Evolutionary conservation across 2,888 invertebrate species (phyloP), one percentile per base, ranked within the genome.

Genomic region (Parnassius orleans): DNA sequence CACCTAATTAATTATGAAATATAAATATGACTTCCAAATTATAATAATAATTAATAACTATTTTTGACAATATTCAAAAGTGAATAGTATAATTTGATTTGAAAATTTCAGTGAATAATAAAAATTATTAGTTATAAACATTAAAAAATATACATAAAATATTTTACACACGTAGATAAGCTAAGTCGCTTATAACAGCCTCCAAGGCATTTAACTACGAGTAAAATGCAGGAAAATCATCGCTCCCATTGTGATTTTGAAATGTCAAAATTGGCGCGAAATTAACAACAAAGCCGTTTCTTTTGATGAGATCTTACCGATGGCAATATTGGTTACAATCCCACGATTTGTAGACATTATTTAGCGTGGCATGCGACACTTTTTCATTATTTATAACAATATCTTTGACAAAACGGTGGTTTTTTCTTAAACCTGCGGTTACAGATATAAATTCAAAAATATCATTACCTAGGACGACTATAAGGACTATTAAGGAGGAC

Each of bases 1-100:
- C 9, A 9, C 33, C 15, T 15, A 19, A 11, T 33, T 24, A 59
- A 48, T 47, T 5, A 47, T 2, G 2, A 19, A 53, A 52, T 41
- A 52, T 52, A 56, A 62, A 57, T 57, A 48, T 57, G 57, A 62
- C 52, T 59, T 43, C 14, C 10, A 59, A 44, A 61, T 60, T 24
- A 48, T 14, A 15, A 46, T 48, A 47, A 47, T 33, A 33, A 33
- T 33, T 7, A 48, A 14, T 10, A 3, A 9, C 9, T 14, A 48
- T 60, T 60, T 54, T 15, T 60, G 15, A 33, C 53, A 51, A 50
- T 24, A 42, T 51, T 19, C 24, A 11, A 3, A 51, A 11, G 19
- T 11, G 51, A 51, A 51, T 50, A 50, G 15, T 15, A 15, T 51
- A 24, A 51, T 24, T 24, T 51, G 3, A 24, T 51, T 12, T 11